Evolutionary conservation across 2,888 invertebrate species (phyloP).

Genomic region (Hartigia nigra): DNA sequence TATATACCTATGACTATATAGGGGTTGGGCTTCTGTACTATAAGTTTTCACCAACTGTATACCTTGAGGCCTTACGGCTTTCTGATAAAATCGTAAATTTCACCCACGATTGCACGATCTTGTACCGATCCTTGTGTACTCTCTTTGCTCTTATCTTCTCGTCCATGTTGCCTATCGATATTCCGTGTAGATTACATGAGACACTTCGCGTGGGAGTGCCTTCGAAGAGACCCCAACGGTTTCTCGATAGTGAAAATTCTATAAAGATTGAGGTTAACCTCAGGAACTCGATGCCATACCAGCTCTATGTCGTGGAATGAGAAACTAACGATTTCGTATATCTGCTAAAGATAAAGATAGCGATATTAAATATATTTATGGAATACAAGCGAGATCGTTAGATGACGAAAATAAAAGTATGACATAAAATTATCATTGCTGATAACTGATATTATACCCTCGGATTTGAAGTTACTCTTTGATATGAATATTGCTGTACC

Average conservation of each 20-base stretch:
- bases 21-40: not conserved
- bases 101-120: not conserved
- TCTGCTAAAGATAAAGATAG: not conserved
- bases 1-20: not conserved
- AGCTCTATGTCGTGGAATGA: not conserved
- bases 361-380: not conserved
- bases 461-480: not conserved
- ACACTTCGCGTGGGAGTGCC: not conserved
- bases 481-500: not conserved
- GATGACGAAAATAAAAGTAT: not conserved
- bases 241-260: not conserved
- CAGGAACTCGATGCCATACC: not conserved
- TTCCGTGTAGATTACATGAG: not conserved
- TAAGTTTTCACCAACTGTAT: not conserved
- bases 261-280: not conserved
- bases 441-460: not conserved
- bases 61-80: not conserved
- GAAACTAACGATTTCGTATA: not conserved
- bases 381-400: not conserved
- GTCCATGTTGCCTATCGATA: not conserved
- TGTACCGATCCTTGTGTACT: not conserved
- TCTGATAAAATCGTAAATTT: not conserved
- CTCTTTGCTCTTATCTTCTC: not conserved
- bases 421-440: not conserved
- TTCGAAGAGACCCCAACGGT: not conserved